phyloP scores from a whole-genome alignment of 2,888 invertebrate species.

The Drosophila monieri region DNA sequence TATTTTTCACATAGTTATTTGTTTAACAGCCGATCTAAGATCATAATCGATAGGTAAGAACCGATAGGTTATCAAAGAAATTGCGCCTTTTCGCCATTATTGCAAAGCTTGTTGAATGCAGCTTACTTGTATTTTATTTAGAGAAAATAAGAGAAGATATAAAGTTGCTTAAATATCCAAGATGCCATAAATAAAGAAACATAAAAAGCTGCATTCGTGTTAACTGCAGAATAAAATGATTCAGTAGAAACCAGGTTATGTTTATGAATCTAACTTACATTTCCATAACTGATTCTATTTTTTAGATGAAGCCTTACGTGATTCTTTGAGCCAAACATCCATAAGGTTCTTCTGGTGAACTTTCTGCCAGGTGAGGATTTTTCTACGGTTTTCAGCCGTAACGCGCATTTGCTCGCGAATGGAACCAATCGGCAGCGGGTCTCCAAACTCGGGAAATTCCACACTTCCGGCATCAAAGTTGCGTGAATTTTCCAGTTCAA shows the following conservation, averaged over 20 bases:
- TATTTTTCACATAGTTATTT: no score
- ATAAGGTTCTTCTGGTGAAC: neutral
- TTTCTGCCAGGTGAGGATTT: neutral
- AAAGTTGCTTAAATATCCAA: no score
- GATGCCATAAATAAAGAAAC: no score
- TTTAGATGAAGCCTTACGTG: no score
- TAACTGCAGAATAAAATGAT: neutral
- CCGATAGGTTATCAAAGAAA: neutral
- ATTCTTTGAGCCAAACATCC: conserved; percentile 5
- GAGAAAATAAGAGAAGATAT: no score
- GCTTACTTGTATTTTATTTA: neutral
- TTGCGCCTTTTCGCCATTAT: neutral
- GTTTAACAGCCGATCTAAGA: no score
- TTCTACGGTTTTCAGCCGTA: neutral
- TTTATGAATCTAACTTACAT: neutral
- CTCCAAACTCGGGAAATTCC: conserved; percentile 8
- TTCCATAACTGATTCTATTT: neutral
- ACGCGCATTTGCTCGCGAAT: conserved; percentile 20
- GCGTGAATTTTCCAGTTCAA: neutral
- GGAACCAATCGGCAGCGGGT: conserved; percentile 11
- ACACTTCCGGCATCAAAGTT: neutral
- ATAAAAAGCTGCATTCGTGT: neutral
- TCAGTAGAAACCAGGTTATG: neutral
- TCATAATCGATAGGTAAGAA: neutral
- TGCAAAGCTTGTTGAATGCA: neutral